phyloP scores from a whole-genome alignment of 1,140 invertebrate genomes.

The Cherax destructor region DNA sequence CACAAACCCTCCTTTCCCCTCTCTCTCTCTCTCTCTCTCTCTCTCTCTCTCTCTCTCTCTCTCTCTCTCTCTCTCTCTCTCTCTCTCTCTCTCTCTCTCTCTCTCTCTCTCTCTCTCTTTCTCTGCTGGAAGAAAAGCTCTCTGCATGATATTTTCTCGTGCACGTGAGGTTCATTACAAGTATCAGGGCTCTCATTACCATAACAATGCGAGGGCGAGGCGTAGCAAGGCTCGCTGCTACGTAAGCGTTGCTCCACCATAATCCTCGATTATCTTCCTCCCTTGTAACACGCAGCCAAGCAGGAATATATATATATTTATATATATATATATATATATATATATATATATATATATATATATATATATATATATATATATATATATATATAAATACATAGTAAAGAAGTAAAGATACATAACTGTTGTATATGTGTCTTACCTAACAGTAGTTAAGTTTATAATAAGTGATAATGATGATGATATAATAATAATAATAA shows the following conservation, averaged over 20 bases:
- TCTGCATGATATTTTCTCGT: neutral
- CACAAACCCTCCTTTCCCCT: too few relatives aligned
- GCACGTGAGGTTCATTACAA: conserved; percentile 45
- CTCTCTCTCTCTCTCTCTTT: neutral
- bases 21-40: too few relatives aligned
- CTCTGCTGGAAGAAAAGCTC: neutral
- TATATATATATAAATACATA: neutral
- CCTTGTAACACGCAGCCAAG: neutral
- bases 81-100: neutral
- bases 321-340: neutral
- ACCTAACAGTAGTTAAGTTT: too few relatives aligned
- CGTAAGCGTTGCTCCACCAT: neutral
- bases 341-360: neutral
- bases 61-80: neutral
- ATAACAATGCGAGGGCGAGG: conserved; percentile 29
- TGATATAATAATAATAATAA: neutral
- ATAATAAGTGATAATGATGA: neutral
- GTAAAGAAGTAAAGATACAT: too few relatives aligned
- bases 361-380: neutral
- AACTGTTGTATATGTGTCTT: too few relatives aligned
- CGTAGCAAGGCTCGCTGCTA: neutral
- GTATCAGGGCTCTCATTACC: conserved; percentile 24
- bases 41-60: neutral
- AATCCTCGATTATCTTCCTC: neutral
- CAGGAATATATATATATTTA: neutral